Percentiles rank a stretch among this genome's conserved stretches.
Evolutionary conservation across 2,113 vertebrate genomes (phyloP).

Genomic region (Lycocorax pyrrhopterus): DNA sequence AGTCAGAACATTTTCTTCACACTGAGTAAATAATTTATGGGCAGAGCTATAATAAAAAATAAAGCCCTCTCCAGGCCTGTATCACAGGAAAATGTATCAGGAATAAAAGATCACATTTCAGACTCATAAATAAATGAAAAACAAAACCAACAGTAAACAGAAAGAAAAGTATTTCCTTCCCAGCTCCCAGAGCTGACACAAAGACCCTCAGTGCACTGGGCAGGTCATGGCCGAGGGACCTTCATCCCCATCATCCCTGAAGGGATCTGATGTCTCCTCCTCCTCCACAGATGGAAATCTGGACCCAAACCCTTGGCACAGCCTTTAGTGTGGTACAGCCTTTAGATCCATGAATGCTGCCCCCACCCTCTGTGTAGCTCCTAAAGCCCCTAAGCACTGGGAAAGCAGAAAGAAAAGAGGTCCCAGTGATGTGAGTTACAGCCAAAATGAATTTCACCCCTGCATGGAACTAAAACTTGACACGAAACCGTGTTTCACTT

Average conservation of each 20-base stretch:
- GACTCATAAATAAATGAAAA: conserved; percentile 66
- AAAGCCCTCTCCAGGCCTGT: conserved; percentile 25
- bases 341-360: not conserved
- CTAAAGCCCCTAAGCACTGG: not conserved
- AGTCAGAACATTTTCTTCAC: conserved; percentile 60
- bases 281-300: not conserved
- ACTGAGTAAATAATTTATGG: conserved; percentile 70
- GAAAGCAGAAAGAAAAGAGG: not conserved
- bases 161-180: not conserved
- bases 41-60: conserved; percentile 33
- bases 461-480: not conserved
- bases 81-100: conserved; percentile 34
- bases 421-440: not conserved
- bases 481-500: not conserved
- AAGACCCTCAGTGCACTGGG: not conserved
- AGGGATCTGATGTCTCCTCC: not conserved
- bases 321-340: not conserved
- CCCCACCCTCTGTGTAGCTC: not conserved
- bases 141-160: conserved; percentile 21
- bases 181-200: not conserved
- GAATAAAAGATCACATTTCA: conserved; percentile 58
- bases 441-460: not conserved
- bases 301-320: not conserved
- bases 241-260: not conserved
- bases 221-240: not conserved